Evolutionary conservation across 2,888 invertebrate genomes (phyloP).

Genomic region (Diplazon laetatorius): DNA sequence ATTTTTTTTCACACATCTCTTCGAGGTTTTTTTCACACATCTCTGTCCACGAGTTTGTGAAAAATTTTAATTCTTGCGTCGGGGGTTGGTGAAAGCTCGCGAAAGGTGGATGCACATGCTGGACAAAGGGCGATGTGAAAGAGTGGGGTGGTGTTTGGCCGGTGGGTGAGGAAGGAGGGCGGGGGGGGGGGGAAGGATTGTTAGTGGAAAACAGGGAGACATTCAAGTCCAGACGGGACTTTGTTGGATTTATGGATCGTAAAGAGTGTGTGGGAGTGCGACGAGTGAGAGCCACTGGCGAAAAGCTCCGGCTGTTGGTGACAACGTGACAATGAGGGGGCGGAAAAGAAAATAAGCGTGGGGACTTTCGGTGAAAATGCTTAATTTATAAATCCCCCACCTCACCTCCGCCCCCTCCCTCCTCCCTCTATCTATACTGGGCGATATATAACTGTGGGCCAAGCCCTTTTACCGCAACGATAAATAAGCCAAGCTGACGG

Average conservation of each 20-base stretch:
- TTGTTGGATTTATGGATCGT: slow-evolving; percentile 81
- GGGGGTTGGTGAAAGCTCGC: slow-evolving; percentile 22
- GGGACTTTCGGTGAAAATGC: slow-evolving; percentile 77
- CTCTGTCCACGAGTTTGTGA: slow-evolving; percentile 37
- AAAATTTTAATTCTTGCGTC: slow-evolving; percentile 51
- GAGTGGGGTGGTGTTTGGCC: slow-evolving; percentile 70
- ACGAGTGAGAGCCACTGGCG: slow-evolving; percentile 50
- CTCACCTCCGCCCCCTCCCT: too few species aligned
- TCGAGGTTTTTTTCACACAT: too few species aligned
- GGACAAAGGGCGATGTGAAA: slow-evolving; percentile 76
- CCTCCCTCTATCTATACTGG: too few species aligned
- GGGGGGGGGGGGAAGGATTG: slow-evolving; percentile 55
- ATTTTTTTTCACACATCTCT: too few species aligned
- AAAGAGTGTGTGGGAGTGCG: slow-evolving; percentile 72
- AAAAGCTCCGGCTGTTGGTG: slow-evolving; percentile 73
- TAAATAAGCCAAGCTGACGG: slow-evolving; percentile 58
- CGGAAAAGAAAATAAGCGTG: slow-evolving; percentile 76
- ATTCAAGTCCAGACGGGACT: slow-evolving; percentile 73
- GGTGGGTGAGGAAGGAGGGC: slow-evolving; percentile 59
- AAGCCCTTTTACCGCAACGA: slow-evolving; percentile 61
- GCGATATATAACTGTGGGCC: too few species aligned
- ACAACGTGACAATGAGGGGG: slow-evolving; percentile 79
- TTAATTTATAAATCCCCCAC: slow-evolving; percentile 78
- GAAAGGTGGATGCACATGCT: slow-evolving; percentile 39
- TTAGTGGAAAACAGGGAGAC: slow-evolving; percentile 40